Evolutionary conservation across 2,113 vertebrate genomes (phyloP).

Genomic region (Malaclemys terrapin): DNA sequence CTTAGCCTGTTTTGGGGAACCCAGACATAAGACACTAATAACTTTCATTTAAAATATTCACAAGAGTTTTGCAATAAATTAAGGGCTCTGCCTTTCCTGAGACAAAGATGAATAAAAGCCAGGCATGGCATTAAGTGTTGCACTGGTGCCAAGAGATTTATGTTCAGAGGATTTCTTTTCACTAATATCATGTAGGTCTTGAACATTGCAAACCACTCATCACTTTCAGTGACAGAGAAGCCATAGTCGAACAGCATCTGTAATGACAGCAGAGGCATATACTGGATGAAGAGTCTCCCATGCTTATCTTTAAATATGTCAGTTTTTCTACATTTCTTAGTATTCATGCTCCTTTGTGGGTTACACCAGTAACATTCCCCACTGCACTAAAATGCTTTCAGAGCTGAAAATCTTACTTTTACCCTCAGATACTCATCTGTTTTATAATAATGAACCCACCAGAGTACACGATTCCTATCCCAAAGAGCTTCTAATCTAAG

Average conservation of each 20-base stretch:
- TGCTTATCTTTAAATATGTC: slow-evolving; percentile 17
- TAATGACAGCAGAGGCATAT: slow-evolving; percentile 24
- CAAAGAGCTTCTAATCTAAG: background rate
- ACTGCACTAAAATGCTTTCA: background rate
- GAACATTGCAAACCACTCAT: slow-evolving; percentile 11
- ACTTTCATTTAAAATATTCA: background rate
- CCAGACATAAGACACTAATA: background rate
- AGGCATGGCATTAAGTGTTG: background rate
- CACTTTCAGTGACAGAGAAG: background rate
- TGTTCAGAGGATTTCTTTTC: slow-evolving; percentile 35
- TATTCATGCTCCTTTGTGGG: background rate
- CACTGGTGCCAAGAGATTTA: background rate
- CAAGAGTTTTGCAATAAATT: background rate
- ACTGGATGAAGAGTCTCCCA: background rate
- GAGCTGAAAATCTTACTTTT: background rate
- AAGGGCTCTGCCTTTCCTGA: background rate
- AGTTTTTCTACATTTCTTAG: slow-evolving; percentile 2
- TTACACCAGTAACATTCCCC: background rate
- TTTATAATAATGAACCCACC: background rate
- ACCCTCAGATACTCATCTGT: background rate
- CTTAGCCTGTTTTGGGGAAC: background rate
- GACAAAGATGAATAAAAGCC: slow-evolving; percentile 14
- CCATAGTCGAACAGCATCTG: background rate
- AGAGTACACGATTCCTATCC: background rate
- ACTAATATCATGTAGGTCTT: slow-evolving; percentile 10